Base-by-base conservation (phyloP, 1,140 invertebrate genomes). In the Cardiocondyla obscurior region DNA sequence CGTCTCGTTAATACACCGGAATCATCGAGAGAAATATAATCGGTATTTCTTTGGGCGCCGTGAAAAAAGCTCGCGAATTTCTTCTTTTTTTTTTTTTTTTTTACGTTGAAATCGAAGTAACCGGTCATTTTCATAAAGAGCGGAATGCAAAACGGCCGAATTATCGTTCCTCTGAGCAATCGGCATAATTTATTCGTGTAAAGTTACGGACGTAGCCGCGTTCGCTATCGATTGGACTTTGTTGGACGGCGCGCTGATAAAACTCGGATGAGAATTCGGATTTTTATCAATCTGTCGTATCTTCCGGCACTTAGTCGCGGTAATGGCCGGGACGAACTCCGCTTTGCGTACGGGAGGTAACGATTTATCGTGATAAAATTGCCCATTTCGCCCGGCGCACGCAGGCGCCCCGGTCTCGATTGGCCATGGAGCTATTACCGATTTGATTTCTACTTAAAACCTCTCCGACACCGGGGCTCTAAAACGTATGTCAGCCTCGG, bases 371-470 rank as follows among this genome's bases (percentile, higher is more conserved):
- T 39, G 74, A 84, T 82, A 82, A 76, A 82, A 88, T 84, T 57
- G 57, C 53, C 82, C 55, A 84, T 88, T 69, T 85, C 65, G 53
- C 22, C 8, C 19, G 19, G 19, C 30, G 36, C 8, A 55, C 4
- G 30, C 39, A 19, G 44, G 36, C 53, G 62, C n/a, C 49, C 64
- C 65, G 19, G 22, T 30, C 51, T 76, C 51, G 42, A 36, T 55
- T 57, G 42, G 28, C 44, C 65, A 89, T 82, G 62, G 82, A 81
- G 72, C 88, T 88, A 86, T 90, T 90, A 86, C 67, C 65, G 83
- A 89, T 90, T 90, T 86, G 86, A 90, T 89, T 90, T 85, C 89
- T 60, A 72, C 25, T 85, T 85, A 76, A 84, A 90, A 90, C 49
- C 57, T 42, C 58, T 62, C 36, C 7, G 58, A 1, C 33, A 33